Evolutionary conservation across 2,797 vertebrate species (phyloP), one percentile per base, ranked within the genome.

Genomic region (Ctenochaetus hawaiiensis): DNA sequence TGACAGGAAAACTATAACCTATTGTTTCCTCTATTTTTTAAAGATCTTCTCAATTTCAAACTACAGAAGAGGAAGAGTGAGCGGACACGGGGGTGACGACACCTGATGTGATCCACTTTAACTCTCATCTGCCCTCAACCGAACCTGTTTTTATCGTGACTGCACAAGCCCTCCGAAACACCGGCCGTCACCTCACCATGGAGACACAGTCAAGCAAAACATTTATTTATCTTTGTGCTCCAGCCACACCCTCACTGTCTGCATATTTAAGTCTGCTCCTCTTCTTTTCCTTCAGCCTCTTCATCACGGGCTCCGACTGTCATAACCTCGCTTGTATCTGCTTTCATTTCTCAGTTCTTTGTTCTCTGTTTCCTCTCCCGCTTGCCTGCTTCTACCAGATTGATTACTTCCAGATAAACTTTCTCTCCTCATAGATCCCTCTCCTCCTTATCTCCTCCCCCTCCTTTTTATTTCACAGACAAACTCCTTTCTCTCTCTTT

Each of bases 191-290:
- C 86, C 68, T 80, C 58, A 30, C 75, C 81, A 86, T 77, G 66
- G 76, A 84, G 73, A 78, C 81, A 83, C 75, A 83, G 70, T 73
- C 56, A 83, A 81, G 84, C 73, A 77, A 82, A 87, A 85, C 77
- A 49, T 87, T 87, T 79, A 84, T 89, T 85, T 89, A 84, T 91
- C 87, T 81, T 84, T 65, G 72, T 17, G 2, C 77, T 65, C 8
- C 65, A 23, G 84, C 86, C 84, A 87, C 93, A 87, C 86, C 90
- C 86, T 88, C 56, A 4, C 77, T 14, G 74, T 85, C 87, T 88
- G 68, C 85, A 80, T 83, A 80, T 85, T 83, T 75, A 70, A 58
- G 69, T 72, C 63, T 72, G 59, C 59, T 71, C 70, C 77, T 58
- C 83, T 67, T 65, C 69, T 53, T 20, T 49, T 52, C 56, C 45